Base-by-base conservation (phyloP, 1,140 invertebrate species). In the Mesaphorura yosii region DNA sequence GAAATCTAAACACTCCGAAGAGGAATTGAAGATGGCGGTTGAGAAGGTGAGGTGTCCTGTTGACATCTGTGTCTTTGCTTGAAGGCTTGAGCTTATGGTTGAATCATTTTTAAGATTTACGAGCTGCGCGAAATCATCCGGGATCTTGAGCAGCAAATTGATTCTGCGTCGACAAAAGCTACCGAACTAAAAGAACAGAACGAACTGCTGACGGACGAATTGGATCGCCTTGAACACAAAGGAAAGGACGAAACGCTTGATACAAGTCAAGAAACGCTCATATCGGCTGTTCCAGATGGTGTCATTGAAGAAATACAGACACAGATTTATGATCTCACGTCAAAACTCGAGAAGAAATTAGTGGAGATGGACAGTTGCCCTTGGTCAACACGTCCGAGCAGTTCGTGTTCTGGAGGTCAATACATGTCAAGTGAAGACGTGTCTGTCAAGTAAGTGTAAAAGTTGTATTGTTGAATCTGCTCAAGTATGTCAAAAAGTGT, bases 71-170 rank as follows among this genome's bases (percentile, higher is more conserved):
- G 29, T 23, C 10, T 6, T 25, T 5, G 26, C n/a, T n/a, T n/a
- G n/a, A n/a, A n/a, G n/a, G n/a, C n/a, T n/a, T n/a, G n/a, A n/a
- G n/a, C n/a, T 40, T 49, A 31, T 28, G 4, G 10, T 50, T 28
- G 34, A 38, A 14, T 47, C 5, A n/a, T 34, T 10, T 23, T 40
- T 39, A 14, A 69, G 66, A 78, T 86, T 19, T 72, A 73, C 52
- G 71, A 81, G 6, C 68, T 86, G 3, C 72, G 83, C 28, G 81
- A 88, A 31, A 82, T 87, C 42, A 84, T 90, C 38, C 67, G 71
- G 1, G 82, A 85, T 54, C 67, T 86, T 27, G 85, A 88, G 63
- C 70, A 69, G 7, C 81, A 86, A 58, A 65, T 87, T 1, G 79
- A 82, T 60, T 67, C 68, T 6, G 82, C 84, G 65, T 67, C 55